Percentiles rank a stretch among this genome's conserved stretches.
These are phyloP conservation scores for Ischnura elegans DNA, from an alignment of 2,888 invertebrate species.

Conservation along the genomic window DNA sequence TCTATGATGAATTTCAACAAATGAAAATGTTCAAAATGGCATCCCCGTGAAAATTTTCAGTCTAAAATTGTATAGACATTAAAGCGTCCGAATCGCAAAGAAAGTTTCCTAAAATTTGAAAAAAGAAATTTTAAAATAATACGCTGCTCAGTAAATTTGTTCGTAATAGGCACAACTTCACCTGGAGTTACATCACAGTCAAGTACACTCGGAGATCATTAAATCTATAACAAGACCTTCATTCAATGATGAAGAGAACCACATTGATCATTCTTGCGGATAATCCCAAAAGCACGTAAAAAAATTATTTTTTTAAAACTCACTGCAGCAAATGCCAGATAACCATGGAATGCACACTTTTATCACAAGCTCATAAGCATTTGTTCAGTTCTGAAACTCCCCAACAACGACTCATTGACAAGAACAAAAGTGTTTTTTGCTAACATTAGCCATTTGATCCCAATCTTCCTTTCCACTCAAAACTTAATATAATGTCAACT, in stretches of 20 bases:
- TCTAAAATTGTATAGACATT: background rate
- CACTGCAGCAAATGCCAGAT: background rate
- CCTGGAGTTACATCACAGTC: background rate
- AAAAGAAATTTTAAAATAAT: background rate
- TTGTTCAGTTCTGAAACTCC: background rate
- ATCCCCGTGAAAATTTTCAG: background rate
- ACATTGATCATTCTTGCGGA: background rate
- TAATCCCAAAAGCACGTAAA: background rate
- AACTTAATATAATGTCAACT: background rate
- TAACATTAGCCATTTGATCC: background rate
- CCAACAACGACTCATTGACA: background rate
- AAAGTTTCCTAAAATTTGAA: background rate
- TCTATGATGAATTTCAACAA: background rate
- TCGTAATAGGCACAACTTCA: slow-evolving; percentile 18
- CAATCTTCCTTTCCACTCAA: background rate
- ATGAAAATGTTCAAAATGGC: background rate
- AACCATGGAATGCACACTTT: slow-evolving; percentile 36
- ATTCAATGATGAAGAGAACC: background rate
- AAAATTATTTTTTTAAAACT: slow-evolving; percentile 8
- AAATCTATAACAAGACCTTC: background rate
- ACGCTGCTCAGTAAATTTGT: background rate
- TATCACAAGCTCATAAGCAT: slow-evolving; percentile 51
- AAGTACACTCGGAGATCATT: background rate
- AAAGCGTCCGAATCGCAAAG: background rate
- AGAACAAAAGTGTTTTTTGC: background rate